Percentiles rank a stretch among this genome's conserved stretches.
Evolutionary conservation across 2,113 vertebrate species (phyloP).

Genomic region (Mastomys natalensis): DNA sequence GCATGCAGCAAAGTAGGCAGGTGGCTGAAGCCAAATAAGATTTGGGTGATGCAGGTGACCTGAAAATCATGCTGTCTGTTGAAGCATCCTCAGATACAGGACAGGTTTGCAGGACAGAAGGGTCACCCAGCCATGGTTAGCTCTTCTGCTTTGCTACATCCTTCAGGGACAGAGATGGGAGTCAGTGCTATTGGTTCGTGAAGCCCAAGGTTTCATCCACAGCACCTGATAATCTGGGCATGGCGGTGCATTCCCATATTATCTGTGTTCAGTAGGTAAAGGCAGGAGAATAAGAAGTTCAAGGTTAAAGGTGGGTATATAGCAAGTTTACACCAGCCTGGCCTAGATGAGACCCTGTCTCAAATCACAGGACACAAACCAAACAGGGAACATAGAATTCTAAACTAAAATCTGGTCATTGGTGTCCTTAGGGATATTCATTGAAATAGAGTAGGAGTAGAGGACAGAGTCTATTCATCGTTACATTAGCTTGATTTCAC

Average conservation of each 20-base stretch:
- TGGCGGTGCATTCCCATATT: not conserved
- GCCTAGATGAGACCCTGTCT: not conserved
- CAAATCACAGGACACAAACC: not conserved
- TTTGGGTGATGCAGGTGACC: not conserved
- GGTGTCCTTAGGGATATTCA: not conserved
- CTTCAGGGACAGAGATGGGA: not conserved
- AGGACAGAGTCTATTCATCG: not conserved
- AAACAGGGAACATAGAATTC: not conserved
- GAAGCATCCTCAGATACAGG: not conserved
- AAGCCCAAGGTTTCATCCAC: too few relatives aligned
- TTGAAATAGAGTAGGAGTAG: not conserved
- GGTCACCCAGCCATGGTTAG: accelerated
- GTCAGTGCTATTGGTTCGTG: not conserved
- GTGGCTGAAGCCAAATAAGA: not conserved
- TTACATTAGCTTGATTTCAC: not conserved
- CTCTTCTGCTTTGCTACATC: not conserved
- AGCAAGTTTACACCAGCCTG: not conserved
- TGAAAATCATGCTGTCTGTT: not conserved
- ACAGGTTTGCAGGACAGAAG: not conserved
- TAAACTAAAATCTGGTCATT: not conserved
- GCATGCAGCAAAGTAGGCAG: not conserved
- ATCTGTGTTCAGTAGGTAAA: too few relatives aligned
- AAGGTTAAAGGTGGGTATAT: not conserved
- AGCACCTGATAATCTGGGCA: not conserved
- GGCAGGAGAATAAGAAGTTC: not conserved